These are phyloP conservation scores for Engystomops pustulosus DNA, from an alignment of 2,113 vertebrate species.

Conservation along the genomic window DNA sequence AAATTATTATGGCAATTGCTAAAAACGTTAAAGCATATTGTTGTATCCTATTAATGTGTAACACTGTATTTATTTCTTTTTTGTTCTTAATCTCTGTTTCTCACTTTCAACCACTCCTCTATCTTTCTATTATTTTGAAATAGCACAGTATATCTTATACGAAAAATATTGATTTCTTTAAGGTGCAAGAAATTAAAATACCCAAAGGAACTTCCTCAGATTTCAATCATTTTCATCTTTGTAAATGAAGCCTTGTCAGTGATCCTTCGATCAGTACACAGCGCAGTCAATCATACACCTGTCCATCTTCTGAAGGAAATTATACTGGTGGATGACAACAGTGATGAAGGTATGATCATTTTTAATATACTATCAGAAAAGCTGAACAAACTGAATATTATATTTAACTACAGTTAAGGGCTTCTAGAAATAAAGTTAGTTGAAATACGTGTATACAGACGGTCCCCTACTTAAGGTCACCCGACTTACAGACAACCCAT, in stretches of 20 bases:
- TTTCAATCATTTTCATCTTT: slow-evolving; percentile 97
- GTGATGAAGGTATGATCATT: slow-evolving; percentile 83
- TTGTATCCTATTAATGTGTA: too few species aligned
- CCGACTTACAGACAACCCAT: too few species aligned
- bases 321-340: slow-evolving; percentile 97
- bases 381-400: background rate
- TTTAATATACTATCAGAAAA: background rate
- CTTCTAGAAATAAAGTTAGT: background rate
- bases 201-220: slow-evolving; percentile 89
- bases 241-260: slow-evolving; percentile 96
- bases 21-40: background rate
- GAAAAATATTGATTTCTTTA: slow-evolving; percentile 31
- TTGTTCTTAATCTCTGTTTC: too few species aligned
- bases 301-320: slow-evolving; percentile 95
- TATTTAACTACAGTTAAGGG: background rate
- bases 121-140: background rate
- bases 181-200: slow-evolving; percentile 92
- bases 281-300: slow-evolving; percentile 92
- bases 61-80: background rate
- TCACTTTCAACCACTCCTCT: background rate
- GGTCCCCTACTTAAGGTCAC: too few species aligned
- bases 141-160: background rate
- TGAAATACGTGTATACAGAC: too few species aligned
- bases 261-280: slow-evolving; percentile 94
- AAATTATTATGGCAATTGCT: background rate